phyloP scores from a whole-genome alignment of 2,888 invertebrate genomes.

The Amphimallon solstitiale region DNA sequence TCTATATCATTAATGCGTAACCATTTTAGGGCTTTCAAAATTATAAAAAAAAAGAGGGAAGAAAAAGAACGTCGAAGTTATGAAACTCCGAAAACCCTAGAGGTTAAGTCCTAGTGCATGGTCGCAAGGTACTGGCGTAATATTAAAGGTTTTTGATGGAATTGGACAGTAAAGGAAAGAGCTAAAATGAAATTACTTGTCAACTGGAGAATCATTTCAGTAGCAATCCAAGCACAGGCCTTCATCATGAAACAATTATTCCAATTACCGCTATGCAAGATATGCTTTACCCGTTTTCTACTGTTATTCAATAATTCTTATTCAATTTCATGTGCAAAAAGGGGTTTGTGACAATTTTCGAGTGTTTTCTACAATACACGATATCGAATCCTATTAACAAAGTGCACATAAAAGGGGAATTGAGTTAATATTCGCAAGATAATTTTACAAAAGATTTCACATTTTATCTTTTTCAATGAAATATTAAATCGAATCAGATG shows the following conservation, averaged over 20 bases:
- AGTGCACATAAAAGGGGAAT: no score
- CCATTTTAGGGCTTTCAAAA: slow-evolving; percentile 44
- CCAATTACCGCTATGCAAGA: slow-evolving; percentile 53
- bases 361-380: neutral
- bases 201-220: slow-evolving; percentile 51
- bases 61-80: slow-evolving; percentile 41
- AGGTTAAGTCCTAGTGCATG: slow-evolving; percentile 48
- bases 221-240: slow-evolving; percentile 48
- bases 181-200: slow-evolving; percentile 54
- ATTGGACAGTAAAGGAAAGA: slow-evolving; percentile 48
- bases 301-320: slow-evolving; percentile 50
- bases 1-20: slow-evolving; percentile 36
- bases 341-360: neutral
- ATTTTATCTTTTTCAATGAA: no score
- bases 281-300: slow-evolving; percentile 46
- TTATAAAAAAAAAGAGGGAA: slow-evolving; percentile 36
- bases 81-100: slow-evolving; percentile 48
- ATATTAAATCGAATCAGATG: no score
- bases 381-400: neutral
- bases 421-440: no score
- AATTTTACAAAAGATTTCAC: no score
- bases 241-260: slow-evolving; percentile 54
- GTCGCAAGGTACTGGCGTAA: slow-evolving; percentile 49
- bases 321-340: slow-evolving; percentile 35
- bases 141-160: slow-evolving; percentile 55